Percentiles rank a stretch among this genome's conserved stretches.
Evolutionary conservation across 1,140 invertebrate species (phyloP).

Genomic region (Stegodyphus dumicola): DNA sequence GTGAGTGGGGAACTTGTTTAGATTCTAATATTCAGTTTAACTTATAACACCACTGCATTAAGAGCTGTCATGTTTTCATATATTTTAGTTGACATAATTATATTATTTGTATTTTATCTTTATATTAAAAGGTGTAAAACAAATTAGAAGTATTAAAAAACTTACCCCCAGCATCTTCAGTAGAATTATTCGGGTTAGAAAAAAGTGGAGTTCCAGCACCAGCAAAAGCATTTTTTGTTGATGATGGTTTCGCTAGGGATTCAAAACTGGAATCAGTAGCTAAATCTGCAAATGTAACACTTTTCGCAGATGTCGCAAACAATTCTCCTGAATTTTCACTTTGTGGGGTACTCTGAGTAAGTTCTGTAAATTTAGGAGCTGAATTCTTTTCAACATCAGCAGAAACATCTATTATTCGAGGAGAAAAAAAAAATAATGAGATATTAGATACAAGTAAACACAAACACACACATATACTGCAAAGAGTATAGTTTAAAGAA

Average conservation of each 20-base stretch:
- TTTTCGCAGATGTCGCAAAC: background rate
- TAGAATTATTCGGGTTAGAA: constrained; percentile 5
- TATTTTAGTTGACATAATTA: too few species aligned
- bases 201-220: constrained; percentile 40
- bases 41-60: too few species aligned
- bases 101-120: too few species aligned
- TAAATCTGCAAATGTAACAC: constrained; percentile 41
- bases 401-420: background rate
- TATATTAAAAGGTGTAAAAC: too few species aligned
- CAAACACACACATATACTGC: too few species aligned
- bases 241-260: background rate
- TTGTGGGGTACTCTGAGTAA: constrained; percentile 62
- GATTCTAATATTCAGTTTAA: too few species aligned
- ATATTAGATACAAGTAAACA: too few species aligned
- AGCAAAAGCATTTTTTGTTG: constrained; percentile 6
- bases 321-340: background rate
- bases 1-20: too few species aligned
- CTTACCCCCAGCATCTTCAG: constrained; percentile 16
- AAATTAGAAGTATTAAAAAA: background rate
- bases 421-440: too few species aligned
- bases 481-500: too few species aligned
- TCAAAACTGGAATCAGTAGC: constrained; percentile 25
- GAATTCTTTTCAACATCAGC: background rate
- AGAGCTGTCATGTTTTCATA: too few species aligned
- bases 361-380: constrained; percentile 63